Percentiles rank a stretch among this genome's conserved stretches.
phyloP scores from a whole-genome alignment of 2,797 vertebrate genomes.

The Paratrypauchen microcephalus region DNA sequence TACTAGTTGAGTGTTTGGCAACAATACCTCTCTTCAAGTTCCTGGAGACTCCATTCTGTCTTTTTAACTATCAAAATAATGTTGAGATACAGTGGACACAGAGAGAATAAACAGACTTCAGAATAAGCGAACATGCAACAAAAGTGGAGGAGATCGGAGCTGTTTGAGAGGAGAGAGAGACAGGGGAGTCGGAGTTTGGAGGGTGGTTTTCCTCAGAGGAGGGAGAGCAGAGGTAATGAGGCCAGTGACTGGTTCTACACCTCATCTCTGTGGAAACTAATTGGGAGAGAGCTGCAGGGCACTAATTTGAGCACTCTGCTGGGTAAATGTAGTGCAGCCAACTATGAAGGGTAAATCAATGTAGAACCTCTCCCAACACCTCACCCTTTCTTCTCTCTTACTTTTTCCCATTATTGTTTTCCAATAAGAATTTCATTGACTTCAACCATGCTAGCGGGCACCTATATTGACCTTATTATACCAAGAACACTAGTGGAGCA shows the following conservation, averaged over 20 bases:
- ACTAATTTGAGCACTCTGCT: conserved; percentile 81
- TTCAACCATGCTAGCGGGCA: conserved; percentile 59
- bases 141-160: conserved; percentile 48
- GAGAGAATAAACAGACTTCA: conserved; percentile 35
- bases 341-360: conserved; percentile 84
- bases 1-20: conserved; percentile 40
- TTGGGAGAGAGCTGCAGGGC: conserved; percentile 82
- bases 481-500: conserved; percentile 52
- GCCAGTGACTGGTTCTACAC: conserved; percentile 81
- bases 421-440: conserved; percentile 76
- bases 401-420: conserved; percentile 56
- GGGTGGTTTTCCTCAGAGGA: conserved; percentile 42
- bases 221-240: conserved; percentile 78
- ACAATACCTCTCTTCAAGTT: conserved; percentile 34
- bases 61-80: conserved; percentile 47
- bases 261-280: conserved; percentile 82
- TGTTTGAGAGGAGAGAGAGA: conserved; percentile 44
- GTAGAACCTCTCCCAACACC: conserved; percentile 69
- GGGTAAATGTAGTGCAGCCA: conserved; percentile 82
- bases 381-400: conserved; percentile 39
- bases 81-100: conserved; percentile 31
- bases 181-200: conserved; percentile 38
- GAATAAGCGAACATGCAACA: conserved; percentile 26
- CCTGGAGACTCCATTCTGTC: conserved; percentile 40
- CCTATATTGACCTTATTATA: conserved; percentile 56